Conservation (phyloP, 2,113 vertebrate genomes). For the Bungarus multicinctus region DNA sequence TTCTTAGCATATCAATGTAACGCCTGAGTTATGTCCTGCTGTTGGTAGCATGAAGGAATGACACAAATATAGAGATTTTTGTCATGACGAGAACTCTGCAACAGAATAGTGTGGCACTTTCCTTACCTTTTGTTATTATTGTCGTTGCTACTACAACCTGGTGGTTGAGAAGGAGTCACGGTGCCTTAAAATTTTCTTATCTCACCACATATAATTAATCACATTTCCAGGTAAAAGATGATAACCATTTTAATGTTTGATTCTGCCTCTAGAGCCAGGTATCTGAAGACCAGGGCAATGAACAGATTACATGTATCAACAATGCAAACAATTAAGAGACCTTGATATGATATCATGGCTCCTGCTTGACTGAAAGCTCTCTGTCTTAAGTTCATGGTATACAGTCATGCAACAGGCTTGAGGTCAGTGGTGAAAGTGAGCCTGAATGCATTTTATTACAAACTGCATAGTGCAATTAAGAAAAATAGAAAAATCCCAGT, state of each 20-base stretch:
- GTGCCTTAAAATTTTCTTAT: slow-evolving; percentile 1
- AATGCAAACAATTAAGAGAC: slow-evolving; percentile 15
- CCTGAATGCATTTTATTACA: too few relatives aligned
- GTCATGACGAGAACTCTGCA: neutral
- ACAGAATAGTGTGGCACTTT: neutral
- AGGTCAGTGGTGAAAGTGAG: neutral
- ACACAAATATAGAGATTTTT: neutral
- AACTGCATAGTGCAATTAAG: neutral
- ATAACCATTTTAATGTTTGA: neutral
- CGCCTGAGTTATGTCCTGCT: neutral
- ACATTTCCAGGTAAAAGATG: neutral
- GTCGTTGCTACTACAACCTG: neutral
- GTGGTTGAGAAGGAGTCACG: neutral
- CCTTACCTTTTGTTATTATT: neutral
- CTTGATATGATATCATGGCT: slow-evolving; percentile 8
- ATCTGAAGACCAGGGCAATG: neutral
- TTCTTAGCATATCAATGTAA: neutral
- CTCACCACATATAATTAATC: neutral
- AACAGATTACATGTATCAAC: slow-evolving; percentile 10
- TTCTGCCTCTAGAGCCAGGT: neutral
- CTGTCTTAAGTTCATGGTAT: slow-evolving; percentile 4
- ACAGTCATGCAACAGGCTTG: neutral
- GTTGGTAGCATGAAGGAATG: neutral
- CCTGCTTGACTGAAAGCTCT: neutral
- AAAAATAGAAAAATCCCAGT: neutral